Percentiles rank a stretch among this genome's conserved stretches.
phyloP scores from a whole-genome alignment of 2,888 invertebrate genomes.

The Pachliopta kotzebuea region DNA sequence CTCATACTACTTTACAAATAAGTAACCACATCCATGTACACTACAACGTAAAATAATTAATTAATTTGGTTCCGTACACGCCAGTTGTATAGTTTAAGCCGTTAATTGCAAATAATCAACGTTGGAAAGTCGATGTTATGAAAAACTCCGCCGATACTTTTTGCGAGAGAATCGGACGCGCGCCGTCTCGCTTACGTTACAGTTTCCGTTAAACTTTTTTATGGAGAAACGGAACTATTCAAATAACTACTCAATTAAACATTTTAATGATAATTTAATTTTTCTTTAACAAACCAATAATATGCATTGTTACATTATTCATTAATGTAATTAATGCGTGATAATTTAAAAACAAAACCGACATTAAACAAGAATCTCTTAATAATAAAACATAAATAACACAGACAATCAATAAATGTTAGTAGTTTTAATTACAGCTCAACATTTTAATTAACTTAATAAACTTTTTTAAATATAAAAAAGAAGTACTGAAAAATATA shows the following conservation, averaged over 20 bases:
- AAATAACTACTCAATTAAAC: background rate
- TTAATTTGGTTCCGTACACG: slow-evolving; percentile 49
- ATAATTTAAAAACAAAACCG: too few species aligned
- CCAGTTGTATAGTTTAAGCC: slow-evolving; percentile 41
- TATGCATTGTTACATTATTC: too few species aligned
- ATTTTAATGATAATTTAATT: background rate
- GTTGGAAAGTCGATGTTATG: slow-evolving; percentile 36
- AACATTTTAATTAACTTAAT: too few species aligned
- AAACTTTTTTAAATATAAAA: too few species aligned
- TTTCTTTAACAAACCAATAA: background rate
- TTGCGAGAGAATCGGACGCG: slow-evolving; percentile 3
- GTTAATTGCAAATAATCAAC: slow-evolving; percentile 34
- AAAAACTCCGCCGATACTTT: slow-evolving; percentile 31
- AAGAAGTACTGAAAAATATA: too few species aligned
- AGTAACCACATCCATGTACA: background rate
- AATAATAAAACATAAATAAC: too few species aligned
- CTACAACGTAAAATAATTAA: slow-evolving; percentile 31
- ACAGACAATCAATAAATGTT: too few species aligned
- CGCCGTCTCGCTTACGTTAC: background rate
- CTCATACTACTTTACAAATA: background rate
- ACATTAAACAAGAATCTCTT: too few species aligned
- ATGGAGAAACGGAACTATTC: background rate
- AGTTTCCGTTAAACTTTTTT: background rate
- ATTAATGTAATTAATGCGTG: too few species aligned
- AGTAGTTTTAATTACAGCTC: too few species aligned